phyloP scores from a whole-genome alignment of 2,113 vertebrate species.

The Tonatia bakeri region DNA sequence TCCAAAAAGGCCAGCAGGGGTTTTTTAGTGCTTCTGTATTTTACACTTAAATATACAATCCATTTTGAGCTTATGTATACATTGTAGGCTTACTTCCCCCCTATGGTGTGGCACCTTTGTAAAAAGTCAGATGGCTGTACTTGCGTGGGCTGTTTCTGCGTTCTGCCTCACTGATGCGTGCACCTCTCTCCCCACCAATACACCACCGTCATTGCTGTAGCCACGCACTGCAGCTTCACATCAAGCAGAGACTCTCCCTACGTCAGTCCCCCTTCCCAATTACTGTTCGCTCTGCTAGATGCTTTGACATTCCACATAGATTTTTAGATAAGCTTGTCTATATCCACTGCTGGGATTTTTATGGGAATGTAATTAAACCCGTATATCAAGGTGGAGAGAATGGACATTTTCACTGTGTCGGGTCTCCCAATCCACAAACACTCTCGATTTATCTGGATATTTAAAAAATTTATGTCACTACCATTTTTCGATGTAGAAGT shows the following conservation, averaged over 20 bases:
- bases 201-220: neutral
- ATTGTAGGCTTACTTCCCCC: neutral
- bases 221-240: neutral
- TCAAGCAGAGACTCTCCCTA: neutral
- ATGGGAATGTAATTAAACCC: neutral
- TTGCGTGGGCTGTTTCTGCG: neutral
- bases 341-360: neutral
- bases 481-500: neutral
- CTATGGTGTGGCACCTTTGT: neutral
- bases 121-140: neutral
- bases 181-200: too few relatives aligned
- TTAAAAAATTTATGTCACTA: neutral
- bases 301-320: neutral
- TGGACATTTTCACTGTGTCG: neutral
- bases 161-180: neutral
- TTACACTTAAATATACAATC: neutral
- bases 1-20: neutral
- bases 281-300: neutral
- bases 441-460: neutral
- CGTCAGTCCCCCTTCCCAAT: neutral
- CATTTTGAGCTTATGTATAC: neutral
- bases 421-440: neutral
- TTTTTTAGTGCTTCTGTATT: neutral
- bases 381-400: neutral
- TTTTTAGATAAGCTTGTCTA: neutral